phyloP scores from a whole-genome alignment of 2,888 invertebrate genomes.

The Philereme transversata region DNA sequence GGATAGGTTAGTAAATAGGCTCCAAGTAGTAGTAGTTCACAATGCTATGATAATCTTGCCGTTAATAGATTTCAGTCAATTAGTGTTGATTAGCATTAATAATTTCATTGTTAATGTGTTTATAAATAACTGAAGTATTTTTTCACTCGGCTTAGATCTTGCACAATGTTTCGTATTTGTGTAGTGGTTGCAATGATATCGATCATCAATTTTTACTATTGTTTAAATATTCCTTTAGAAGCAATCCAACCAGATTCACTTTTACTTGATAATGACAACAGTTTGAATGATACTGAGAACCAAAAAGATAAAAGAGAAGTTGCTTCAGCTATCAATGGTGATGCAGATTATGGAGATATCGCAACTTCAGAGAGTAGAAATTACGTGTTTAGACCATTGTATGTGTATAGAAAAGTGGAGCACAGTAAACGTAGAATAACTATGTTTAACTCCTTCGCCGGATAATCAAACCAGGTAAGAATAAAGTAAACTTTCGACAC shows the following conservation, averaged over 20 bases:
- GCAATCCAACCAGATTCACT: neutral
- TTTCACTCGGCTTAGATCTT: slow-evolving; percentile 3
- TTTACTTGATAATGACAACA: slow-evolving; percentile 12
- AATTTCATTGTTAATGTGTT: slow-evolving; percentile 12
- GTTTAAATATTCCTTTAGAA: slow-evolving; percentile 22
- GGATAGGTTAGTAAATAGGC: neutral
- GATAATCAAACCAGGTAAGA: slow-evolving; percentile 46
- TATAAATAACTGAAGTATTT: slow-evolving; percentile 18
- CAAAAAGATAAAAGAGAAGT: slow-evolving; percentile 22
- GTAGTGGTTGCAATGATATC: slow-evolving; percentile 3
- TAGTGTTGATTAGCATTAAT: slow-evolving; percentile 15
- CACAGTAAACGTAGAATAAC: slow-evolving; percentile 71
- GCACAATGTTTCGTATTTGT: slow-evolving; percentile 16
- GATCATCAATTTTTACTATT: slow-evolving; percentile 4
- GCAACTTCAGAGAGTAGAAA: slow-evolving; percentile 59
- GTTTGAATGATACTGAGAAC: neutral
- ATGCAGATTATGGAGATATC: slow-evolving; percentile 43
- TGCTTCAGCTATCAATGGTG: slow-evolving; percentile 1
- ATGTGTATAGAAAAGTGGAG: slow-evolving; percentile 68
- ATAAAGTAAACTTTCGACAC: neutral
- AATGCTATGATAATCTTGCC: slow-evolving; percentile 10
- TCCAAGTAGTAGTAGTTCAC: slow-evolving; percentile 15
- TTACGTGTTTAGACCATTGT: slow-evolving; percentile 69
- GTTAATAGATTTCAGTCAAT: slow-evolving; percentile 8
- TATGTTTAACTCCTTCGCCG: slow-evolving; percentile 74